Conservation (phyloP, 1,140 invertebrate species). For the Apocrypta bakeri region DNA sequence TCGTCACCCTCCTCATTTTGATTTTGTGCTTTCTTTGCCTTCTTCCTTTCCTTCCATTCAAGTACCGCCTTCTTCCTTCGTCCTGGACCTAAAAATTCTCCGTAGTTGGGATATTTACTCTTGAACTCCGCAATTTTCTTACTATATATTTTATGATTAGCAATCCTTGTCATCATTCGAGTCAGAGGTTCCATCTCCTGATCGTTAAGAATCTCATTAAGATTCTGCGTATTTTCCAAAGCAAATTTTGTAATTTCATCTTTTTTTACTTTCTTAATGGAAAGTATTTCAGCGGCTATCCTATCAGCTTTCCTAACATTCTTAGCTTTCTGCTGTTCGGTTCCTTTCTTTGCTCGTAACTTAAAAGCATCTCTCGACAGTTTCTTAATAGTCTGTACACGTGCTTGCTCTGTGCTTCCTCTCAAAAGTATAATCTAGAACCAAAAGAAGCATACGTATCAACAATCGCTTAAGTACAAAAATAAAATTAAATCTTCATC, state of each 20-base stretch:
- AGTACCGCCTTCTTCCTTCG: slow-evolving; percentile 53
- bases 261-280: slow-evolving; percentile 64
- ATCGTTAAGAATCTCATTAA: slow-evolving; percentile 60
- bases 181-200: slow-evolving; percentile 40
- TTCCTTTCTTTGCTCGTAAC: slow-evolving; percentile 60
- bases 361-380: slow-evolving; percentile 60
- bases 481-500: background rate
- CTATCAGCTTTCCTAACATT: slow-evolving; percentile 60
- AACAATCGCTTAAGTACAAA: background rate
- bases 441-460: slow-evolving; percentile 29
- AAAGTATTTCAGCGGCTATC: slow-evolving; percentile 59
- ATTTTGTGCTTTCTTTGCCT: slow-evolving; percentile 29
- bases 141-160: slow-evolving; percentile 57
- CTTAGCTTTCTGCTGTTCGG: slow-evolving; percentile 62
- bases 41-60: slow-evolving; percentile 50
- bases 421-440: slow-evolving; percentile 67
- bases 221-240: slow-evolving; percentile 54
- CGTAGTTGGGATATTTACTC: slow-evolving; percentile 65
- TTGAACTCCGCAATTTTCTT: slow-evolving; percentile 60
- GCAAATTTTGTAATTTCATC: slow-evolving; percentile 68
- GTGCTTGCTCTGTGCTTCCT: slow-evolving; percentile 59
- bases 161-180: slow-evolving; percentile 59
- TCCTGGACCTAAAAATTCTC: slow-evolving; percentile 51
- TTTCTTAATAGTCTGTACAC: slow-evolving; percentile 60
- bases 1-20: slow-evolving; percentile 18